Base-by-base conservation (phyloP, 2,113 vertebrate genomes). In the Hypomesus transpacificus region DNA sequence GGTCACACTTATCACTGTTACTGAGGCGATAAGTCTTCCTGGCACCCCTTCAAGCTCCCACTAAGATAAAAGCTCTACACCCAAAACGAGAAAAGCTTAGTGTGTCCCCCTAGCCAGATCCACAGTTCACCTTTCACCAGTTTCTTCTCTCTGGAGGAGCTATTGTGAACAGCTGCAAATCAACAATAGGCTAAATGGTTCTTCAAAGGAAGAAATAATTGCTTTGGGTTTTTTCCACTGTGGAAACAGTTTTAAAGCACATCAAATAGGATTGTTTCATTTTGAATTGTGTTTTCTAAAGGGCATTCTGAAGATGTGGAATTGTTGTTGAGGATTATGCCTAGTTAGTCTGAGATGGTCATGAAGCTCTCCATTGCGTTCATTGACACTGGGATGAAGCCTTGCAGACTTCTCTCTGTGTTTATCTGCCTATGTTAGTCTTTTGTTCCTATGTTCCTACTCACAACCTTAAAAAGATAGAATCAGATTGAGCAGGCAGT, bases 21-120 rank as follows among this genome's bases (percentile, higher is more conserved):
- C 59, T 59, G 75, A 67, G 64, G 71, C 72, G 75, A 77, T 77
- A 83, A 78, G 65, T 85, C 51, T 71, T 66, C 18, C 21, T 77
- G 80, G 82, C 70, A 64, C 65, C 26, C 56, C 18, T 77, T 73
- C 79, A 86, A 53, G 66, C 75, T 18, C n/a, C 63, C 70, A 73
- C 56, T 79, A 67, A 80, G 79, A 86, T 76, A 85, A 83, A 82
- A 82, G 80, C 79, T 85, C 80, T 84, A 68, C 74, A 75, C 61
- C 3, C 51, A 52, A 20, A 21, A 20, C 14, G 69, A 76, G 68
- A 70, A 62, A 50, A 73, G 68, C 34, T 3, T 26, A 34, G 74
- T 14, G 14, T 18, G n/a, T 21, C 46, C 34, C 39, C 7, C 8
- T 74, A 66, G 66, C 68, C 51, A 39, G 34, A 79, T 71, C 81